phyloP scores from a whole-genome alignment of 2,113 vertebrate species.

The Motacilla alba region DNA sequence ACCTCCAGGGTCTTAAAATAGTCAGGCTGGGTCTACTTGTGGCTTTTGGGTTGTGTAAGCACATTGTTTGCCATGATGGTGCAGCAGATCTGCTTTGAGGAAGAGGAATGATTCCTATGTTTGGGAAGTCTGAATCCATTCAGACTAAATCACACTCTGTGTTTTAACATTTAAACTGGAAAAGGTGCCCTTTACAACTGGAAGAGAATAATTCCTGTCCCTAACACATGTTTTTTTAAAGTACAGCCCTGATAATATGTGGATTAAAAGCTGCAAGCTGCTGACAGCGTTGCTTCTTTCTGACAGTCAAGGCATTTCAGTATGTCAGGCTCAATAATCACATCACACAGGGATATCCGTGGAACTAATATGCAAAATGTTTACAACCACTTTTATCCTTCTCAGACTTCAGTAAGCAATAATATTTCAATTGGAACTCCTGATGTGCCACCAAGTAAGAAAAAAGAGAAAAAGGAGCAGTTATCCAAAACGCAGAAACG shows the following conservation, averaged over 20 bases:
- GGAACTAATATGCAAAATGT: neutral
- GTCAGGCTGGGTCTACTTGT: neutral
- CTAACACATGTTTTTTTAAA: neutral
- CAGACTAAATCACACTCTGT: neutral
- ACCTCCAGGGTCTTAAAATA: neutral
- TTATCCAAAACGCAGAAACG: slow-evolving; percentile 97
- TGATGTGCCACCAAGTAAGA: slow-evolving; percentile 76
- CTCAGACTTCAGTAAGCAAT: slow-evolving; percentile 78
- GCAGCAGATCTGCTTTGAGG: neutral
- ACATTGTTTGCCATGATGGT: neutral
- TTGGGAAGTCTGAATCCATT: neutral
- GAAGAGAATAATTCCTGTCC: neutral
- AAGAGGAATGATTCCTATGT: neutral
- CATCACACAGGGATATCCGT: neutral
- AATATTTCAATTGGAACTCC: slow-evolving; percentile 68
- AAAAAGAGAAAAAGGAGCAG: slow-evolving; percentile 95
- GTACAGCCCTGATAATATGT: neutral
- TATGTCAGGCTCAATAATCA: neutral
- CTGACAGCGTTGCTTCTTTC: neutral
- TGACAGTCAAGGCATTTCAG: neutral
- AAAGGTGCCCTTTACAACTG: neutral
- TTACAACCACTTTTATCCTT: slow-evolving; percentile 17
- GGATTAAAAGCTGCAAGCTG: neutral
- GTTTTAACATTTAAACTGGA: neutral
- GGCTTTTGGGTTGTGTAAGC: neutral